These are phyloP conservation scores for Atherinomorus stipes DNA, from an alignment of 2,113 vertebrate genomes.

Conservation along the genomic window DNA sequence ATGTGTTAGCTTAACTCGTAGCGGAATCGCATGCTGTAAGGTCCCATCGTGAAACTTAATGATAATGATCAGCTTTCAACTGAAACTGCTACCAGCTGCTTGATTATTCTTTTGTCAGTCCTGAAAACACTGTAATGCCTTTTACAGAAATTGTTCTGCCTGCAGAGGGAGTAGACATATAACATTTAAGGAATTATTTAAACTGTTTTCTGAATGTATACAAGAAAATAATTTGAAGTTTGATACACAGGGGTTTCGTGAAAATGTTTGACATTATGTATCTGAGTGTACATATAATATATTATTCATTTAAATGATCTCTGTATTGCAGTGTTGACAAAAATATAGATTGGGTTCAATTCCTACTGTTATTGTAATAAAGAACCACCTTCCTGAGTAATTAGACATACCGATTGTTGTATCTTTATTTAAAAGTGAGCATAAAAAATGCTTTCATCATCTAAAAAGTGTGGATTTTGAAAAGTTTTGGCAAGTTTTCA, in stretches of 20 bases:
- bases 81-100: background rate
- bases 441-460: too few relatives aligned
- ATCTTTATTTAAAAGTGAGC: too few relatives aligned
- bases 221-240: too few relatives aligned
- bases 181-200: too few relatives aligned
- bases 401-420: too few relatives aligned
- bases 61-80: background rate
- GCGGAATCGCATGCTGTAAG: background rate
- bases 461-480: too few relatives aligned
- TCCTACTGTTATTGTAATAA: background rate
- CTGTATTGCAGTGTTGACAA: background rate
- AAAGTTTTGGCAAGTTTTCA: background rate
- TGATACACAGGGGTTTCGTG: too few relatives aligned
- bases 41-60: constrained; percentile 3
- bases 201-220: too few relatives aligned
- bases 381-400: background rate
- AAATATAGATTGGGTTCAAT: background rate
- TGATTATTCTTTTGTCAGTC: background rate
- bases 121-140: background rate
- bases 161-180: too few relatives aligned
- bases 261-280: too few relatives aligned
- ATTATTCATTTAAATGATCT: too few relatives aligned
- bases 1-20: constrained; percentile 22
- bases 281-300: too few relatives aligned
- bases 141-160: background rate